Evolutionary conservation across 2,113 vertebrate species (phyloP).

Genomic region (Sorex fumeus): DNA sequence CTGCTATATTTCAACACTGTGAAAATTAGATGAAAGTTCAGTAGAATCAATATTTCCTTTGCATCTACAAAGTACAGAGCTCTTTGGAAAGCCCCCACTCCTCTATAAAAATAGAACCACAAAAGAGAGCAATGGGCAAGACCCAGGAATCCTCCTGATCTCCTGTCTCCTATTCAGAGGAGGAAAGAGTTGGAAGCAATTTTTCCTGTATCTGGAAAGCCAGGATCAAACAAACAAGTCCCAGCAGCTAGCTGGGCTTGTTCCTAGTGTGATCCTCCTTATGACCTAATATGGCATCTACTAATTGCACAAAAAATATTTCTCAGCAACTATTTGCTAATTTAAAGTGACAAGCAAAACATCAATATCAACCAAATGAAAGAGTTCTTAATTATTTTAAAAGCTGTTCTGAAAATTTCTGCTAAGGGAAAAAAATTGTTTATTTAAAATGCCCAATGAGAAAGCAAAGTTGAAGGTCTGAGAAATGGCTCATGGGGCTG

Average conservation of each 20-base stretch:
- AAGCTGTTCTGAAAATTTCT: constrained; percentile 2
- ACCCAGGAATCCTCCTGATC: not conserved
- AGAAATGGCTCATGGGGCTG: no score
- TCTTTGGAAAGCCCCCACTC: not conserved
- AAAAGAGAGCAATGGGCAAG: not conserved
- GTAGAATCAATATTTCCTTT: constrained; percentile 24
- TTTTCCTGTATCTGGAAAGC: not conserved
- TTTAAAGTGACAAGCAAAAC: not conserved
- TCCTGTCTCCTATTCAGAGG: not conserved
- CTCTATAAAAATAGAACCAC: not conserved
- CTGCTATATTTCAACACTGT: not conserved
- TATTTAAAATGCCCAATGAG: not conserved
- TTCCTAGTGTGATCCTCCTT: not conserved
- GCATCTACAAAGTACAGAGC: not conserved
- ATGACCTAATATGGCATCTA: not conserved
- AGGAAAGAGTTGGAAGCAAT: not conserved
- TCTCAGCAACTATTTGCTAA: not conserved
- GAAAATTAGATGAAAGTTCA: constrained; percentile 36
- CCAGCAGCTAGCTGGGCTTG: not conserved
- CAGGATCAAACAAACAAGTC: not conserved
- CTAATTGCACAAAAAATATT: not conserved
- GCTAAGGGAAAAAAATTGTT: not conserved
- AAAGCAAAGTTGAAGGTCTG: no score
- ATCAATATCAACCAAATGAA: not conserved
- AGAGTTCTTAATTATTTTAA: constrained; percentile 16